Base-by-base conservation (phyloP, 35 echinoderm and acorn worm species). In the Diadema setosum region DNA sequence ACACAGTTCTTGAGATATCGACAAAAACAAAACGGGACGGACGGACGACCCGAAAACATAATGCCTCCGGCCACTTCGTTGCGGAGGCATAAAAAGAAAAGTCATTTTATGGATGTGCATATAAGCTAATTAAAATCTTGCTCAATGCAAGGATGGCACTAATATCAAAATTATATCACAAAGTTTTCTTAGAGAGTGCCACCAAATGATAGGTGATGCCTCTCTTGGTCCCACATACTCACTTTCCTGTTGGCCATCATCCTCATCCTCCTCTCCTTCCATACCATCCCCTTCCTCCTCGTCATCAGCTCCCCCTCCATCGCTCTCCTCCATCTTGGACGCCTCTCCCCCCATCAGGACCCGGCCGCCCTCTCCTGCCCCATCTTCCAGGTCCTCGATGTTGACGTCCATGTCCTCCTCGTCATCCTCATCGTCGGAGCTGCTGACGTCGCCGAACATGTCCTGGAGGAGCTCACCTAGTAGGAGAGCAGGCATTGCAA, bases 401-500 rank as follows among this genome's bases (percentile, higher is more conserved):
- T 87, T 93, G 58, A 88, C 85, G 33, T 73, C 85, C 58, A 86
- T 82, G 34, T 86, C 84, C 3, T 88, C 87, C 26, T 93, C 91
- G 12, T 97, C 95, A 8, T 97, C 91, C 21, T 97, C 89, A 45
- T 98, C 91, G 18, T 89, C 96, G 0, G 96, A 94, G 87, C 93
- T 94, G 78, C 86, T 94, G 36, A 99, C 85, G 29, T 99, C 96
- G 25, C 86, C 92, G 78, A 94, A 94, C 45, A 99, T 94, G 40
- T 91, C 85, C 9, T 83, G 81, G n/a, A 94, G 61, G 41, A 95
- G 85, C 63, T 99, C 93, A 8, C 89, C 89, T 87, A 30, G 44
- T 5, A 25, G 27, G 20, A 76, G 32, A 75, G 1, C 5, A 45
- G 46, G 39, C 37, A 46, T 40, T 32, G 40, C 17, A 42, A 6